Conservation (phyloP, 2,113 vertebrate genomes). For the Corythornis cristatus region DNA sequence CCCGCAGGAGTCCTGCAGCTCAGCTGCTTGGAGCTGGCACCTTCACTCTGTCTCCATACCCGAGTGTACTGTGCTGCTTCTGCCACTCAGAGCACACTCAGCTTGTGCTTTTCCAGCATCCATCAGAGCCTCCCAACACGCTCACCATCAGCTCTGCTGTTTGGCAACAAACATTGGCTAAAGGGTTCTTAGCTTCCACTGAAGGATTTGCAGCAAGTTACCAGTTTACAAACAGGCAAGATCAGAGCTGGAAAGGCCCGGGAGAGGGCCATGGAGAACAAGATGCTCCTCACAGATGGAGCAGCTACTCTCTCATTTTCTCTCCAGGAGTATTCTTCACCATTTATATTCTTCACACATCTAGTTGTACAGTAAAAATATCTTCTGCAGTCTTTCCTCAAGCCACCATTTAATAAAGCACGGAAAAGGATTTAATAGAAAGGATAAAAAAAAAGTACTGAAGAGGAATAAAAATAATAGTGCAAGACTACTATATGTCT, state of each 20-base stretch:
- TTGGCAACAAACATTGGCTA: slow-evolving; percentile 7
- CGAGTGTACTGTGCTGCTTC: background rate
- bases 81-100: background rate
- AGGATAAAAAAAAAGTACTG: background rate
- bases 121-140: background rate
- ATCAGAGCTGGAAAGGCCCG: background rate
- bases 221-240: slow-evolving; percentile 1
- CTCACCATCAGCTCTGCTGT: background rate
- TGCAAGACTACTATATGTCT: background rate
- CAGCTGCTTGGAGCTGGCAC: background rate
- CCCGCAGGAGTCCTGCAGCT: background rate
- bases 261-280: background rate
- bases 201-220: background rate
- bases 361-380: slow-evolving; percentile 7
- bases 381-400: background rate
- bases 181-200: background rate
- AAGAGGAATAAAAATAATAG: background rate
- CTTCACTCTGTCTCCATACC: background rate
- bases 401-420: background rate
- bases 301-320: background rate
- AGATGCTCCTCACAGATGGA: slow-evolving; percentile 46
- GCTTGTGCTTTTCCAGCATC: background rate
- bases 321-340: background rate
- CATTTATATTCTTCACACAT: slow-evolving; percentile 18
- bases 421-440: background rate